Conservation (phyloP, 2,888 invertebrate genomes). For the Nemurella pictetii region DNA sequence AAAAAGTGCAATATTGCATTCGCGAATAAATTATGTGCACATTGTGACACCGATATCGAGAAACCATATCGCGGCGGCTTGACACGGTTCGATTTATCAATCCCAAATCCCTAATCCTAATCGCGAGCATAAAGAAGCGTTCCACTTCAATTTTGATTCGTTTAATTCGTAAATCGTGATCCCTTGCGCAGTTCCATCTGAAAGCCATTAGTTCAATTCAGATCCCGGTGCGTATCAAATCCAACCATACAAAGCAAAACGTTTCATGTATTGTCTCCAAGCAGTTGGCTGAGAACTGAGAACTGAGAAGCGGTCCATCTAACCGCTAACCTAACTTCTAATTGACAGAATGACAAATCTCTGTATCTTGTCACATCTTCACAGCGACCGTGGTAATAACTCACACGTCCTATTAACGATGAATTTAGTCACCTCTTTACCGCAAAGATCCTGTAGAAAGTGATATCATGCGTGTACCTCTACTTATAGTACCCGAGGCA, state of each 20-base stretch:
- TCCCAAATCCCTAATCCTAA: background rate
- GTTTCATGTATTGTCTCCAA: background rate
- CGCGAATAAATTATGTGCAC: no score
- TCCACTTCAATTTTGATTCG: background rate
- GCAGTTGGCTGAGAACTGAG: background rate
- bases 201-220: background rate
- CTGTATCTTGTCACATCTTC: background rate
- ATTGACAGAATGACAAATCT: background rate
- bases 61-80: no score
- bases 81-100: background rate
- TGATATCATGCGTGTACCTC: no score
- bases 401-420: background rate
- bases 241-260: background rate
- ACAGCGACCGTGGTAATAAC: background rate
- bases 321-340: no score
- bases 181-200: background rate
- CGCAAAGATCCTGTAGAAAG: background rate
- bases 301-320: no score
- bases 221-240: background rate
- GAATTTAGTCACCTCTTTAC: background rate
- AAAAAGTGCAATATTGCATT: no score
- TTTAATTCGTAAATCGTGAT: background rate
- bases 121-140: background rate
- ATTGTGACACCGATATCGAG: no score
- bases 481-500: background rate